Conservation (phyloP, 2,797 vertebrate species). For the Tinamus major region DNA sequence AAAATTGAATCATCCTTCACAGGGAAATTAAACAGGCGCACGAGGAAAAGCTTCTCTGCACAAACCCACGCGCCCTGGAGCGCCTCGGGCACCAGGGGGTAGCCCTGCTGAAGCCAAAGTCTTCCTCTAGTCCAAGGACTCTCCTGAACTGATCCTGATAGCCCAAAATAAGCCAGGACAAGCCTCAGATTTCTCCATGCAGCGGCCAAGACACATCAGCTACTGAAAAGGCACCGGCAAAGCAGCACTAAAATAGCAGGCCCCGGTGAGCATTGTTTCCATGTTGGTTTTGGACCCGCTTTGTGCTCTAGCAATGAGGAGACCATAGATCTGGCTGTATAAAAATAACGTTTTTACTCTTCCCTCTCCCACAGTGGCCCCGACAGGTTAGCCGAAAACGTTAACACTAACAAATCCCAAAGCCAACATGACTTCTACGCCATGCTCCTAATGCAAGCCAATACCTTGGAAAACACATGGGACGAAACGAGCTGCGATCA, state of each 20-base stretch:
- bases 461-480: neutral
- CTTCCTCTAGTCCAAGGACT: neutral
- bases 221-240: neutral
- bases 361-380: fast-evolving
- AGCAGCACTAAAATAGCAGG: neutral
- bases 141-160: fast-evolving
- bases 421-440: neutral
- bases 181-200: neutral
- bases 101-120: neutral
- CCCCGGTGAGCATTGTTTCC: neutral
- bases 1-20: slow-evolving; percentile 33
- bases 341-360: neutral
- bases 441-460: neutral
- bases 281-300: neutral
- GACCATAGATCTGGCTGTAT: neutral
- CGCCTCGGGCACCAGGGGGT: fast-evolving
- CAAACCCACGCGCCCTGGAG: neutral
- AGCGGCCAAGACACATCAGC: neutral
- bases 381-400: neutral
- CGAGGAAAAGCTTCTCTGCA: neutral
- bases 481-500: neutral
- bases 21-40: neutral
- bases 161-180: neutral
- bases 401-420: neutral
- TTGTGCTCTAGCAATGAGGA: neutral